Evolutionary conservation across 2,888 invertebrate genomes (phyloP), one percentile per base, ranked within the genome.

Genomic region (Acrocyrtus sp.): DNA sequence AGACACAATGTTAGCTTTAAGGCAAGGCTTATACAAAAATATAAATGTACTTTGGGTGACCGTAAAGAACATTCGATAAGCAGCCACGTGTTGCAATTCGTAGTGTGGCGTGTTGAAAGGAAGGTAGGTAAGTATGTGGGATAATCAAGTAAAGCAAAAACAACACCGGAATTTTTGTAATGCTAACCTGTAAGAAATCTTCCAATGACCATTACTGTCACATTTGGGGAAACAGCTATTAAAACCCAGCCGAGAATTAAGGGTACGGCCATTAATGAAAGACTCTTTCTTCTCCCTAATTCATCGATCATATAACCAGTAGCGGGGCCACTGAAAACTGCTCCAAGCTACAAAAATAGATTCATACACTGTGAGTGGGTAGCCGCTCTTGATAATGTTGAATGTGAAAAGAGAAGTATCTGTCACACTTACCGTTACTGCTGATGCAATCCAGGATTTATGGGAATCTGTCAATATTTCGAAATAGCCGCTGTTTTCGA

Each of bases 381-480:
- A 29, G 5, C 22, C 48, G 10, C 17, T 21, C 3, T 48, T 21
- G 22, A 48, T 17, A 21, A 24, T 24, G 2, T 51, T n/a, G 19
- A 22, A 22, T 26, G 8, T 8, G 6, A 6, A 54, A 45, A 12
- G 19, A 26, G 47, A 1, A 54, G 43, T 50, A 34, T 29, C 27
- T 29, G 47, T 27, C 24, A 22, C n/a, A 24, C 65, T 41, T 65
- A 78, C 78, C 10, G 80, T 77, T n/a, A 89, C 86, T 2, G 88
- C 82, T 48, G 88, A 88, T 0, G 87, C 88, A 12, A 90, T 82
- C 84, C 90, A 85, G 0, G 89, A 87, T 2, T 85, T 83, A 54
- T 86, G 86, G 0, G 86, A 83, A 21, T 85, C 83, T 15, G 86
- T 85, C 84, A 90, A 27, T 1, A 43, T 53, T 12, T 68, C 78